Conservation (phyloP, 2,888 invertebrate species). For the Zelleria hepariella region DNA sequence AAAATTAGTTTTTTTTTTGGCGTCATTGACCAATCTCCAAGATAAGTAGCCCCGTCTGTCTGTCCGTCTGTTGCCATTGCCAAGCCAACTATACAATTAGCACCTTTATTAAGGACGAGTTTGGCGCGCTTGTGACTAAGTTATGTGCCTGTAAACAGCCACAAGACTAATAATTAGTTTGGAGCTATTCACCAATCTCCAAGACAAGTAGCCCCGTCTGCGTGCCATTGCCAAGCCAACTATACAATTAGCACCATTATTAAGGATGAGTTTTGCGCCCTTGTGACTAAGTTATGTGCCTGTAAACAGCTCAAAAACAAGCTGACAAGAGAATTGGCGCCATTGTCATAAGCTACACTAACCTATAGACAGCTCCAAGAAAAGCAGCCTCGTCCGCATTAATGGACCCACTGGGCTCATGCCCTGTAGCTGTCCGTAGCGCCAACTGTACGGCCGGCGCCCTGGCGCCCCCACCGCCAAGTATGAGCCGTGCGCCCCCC, state of each 20-base stretch:
- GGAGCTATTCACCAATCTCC: too few relatives aligned
- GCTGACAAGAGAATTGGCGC: not conserved
- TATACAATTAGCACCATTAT: slow-evolving; percentile 85
- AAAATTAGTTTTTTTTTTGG: too few relatives aligned
- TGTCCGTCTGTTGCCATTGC: too few relatives aligned
- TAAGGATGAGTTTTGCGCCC: too few relatives aligned
- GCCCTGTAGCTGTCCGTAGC: slow-evolving; percentile 75
- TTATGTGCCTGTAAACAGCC: slow-evolving; percentile 88
- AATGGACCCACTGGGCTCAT: slow-evolving; percentile 80
- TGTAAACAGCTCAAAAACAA: too few relatives aligned
- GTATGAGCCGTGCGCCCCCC: too few relatives aligned
- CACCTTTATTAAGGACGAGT: too few relatives aligned
- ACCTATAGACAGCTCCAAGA: slow-evolving; percentile 96
- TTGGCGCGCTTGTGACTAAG: too few relatives aligned
- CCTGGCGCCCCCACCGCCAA: slow-evolving; percentile 27
- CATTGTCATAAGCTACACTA: not conserved
- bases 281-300: too few relatives aligned
- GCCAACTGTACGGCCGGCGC: slow-evolving; percentile 83
- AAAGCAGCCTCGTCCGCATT: slow-evolving; percentile 99
- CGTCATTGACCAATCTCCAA: not conserved
- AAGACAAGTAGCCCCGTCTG: slow-evolving; percentile 97
- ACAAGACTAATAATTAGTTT: too few relatives aligned
- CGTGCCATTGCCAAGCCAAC: slow-evolving; percentile 79
- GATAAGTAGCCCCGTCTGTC: not conserved
- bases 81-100: too few relatives aligned